Evolutionary conservation across 2,113 vertebrate species (phyloP), one percentile per base, ranked within the genome.

Genomic region (Brachirus orientalis): DNA sequence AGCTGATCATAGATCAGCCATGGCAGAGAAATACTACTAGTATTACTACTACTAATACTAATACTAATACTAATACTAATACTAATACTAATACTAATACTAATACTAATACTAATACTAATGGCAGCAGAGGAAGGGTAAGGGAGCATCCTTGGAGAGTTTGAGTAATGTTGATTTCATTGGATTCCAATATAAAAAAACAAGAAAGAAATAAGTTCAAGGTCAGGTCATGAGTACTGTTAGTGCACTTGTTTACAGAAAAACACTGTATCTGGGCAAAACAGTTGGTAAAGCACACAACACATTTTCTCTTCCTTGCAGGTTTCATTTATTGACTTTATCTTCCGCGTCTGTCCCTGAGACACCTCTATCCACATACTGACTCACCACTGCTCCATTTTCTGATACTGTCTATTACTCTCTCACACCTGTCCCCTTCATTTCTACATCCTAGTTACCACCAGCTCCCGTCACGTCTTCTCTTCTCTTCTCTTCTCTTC

Each of bases 1-100:
- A 70, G 78, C 73, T 71, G 79, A 73, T 79, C 53, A 4, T 47
- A 63, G 43, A 72, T 69, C 43, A 60, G 55, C 51, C 55, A 54
- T n/a, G 10, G 53, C 45, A 22, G 60, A 65, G 50, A 57, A 69
- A 43, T 20, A 51, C 46, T 37, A 17, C 54, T 12, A 61, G 13
- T 70, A 3, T 6, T 28, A 28, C 28, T 28, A 28, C 28, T 28
- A 28, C 28, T 28, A 28, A 3, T 28, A 28, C 1, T 28, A 28
- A 28, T 28, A 28, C 2, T 28, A 28, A 3, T 28, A 28, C 1
- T 28, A 28, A 28, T 28, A 28, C 2, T 28, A 69, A 43, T 20
- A 51, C 46, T 37, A 17, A 50, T 12, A 61, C 11, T 70, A 3
- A 3, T 28, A 28, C 28, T 28, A 28, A 3, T 28, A 28, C 28